Base-by-base conservation (phyloP, 1,140 invertebrate species). In the Fopius arisanus region DNA sequence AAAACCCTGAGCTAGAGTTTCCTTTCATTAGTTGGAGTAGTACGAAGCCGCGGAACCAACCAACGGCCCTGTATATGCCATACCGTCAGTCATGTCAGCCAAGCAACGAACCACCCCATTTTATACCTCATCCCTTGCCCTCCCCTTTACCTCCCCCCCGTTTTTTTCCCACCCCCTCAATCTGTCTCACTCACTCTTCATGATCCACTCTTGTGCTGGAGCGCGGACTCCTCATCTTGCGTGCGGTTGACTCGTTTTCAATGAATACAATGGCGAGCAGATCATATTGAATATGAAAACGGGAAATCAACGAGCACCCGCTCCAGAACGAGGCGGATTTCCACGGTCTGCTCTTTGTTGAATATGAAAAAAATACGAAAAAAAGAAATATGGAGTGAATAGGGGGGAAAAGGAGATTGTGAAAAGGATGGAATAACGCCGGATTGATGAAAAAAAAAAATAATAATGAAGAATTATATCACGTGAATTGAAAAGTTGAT, bases 231-330 rank as follows among this genome's bases (percentile, higher is more conserved):
- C 82, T 83, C 84, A 85, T 86, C 83, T 88, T 83, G 83, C 83
- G 80, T 87, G 83, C 87, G 87, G 86, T 88, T 87, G 83, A 88
- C 85, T 88, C 83, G 86, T 82, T 88, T 87, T 88, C 85, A 88
- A 88, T 87, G 87, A 86, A 86, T 81, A 87, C 87, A 87, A 88
- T 88, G 82, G 80, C 81, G 79, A 79, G 81, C 81, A 81, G 83
- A 86, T 86, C 85, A 87, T 88, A 87, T 87, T 87, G 83, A 87
- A 88, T 87, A 87, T 86, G 85, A 87, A 88, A 87, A 87, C 85
- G 83, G 82, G 79, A 85, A 88, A 88, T 87, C 83, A 87, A 88
- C 85, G 86, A 86, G 84, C 81, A 80, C 78, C 79, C 71, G 59
- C 70, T 62, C 37, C 69, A 68, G 66, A 78, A 62, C 72, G 72